Conservation (phyloP, 2,797 vertebrate species). For the Sorex maritimensis region DNA sequence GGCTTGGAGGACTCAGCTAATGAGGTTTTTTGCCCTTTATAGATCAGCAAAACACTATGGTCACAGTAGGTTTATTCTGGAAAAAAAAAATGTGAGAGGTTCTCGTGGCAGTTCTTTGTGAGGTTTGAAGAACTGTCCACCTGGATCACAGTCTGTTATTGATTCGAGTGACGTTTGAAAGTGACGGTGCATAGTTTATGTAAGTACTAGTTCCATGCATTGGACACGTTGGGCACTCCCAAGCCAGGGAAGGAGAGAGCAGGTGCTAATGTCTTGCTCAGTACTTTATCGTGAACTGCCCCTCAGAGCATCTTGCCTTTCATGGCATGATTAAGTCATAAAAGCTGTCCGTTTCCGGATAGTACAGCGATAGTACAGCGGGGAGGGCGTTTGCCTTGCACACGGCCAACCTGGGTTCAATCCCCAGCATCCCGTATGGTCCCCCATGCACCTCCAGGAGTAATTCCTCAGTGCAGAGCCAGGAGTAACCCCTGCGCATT, state of each 20-base stretch:
- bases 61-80: slow-evolving; percentile 24
- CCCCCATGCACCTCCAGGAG: too few relatives aligned
- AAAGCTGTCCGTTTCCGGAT: neutral
- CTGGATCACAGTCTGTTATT: neutral
- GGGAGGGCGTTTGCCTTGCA: too few relatives aligned
- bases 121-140: slow-evolving; percentile 34
- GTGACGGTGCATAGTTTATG: neutral
- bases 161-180: neutral
- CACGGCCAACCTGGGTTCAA: too few relatives aligned
- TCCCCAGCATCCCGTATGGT: too few relatives aligned
- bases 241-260: neutral
- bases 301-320: neutral
- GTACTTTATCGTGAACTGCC: neutral
- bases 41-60: slow-evolving; percentile 2
- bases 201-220: neutral
- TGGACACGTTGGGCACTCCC: neutral
- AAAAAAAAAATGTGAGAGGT: slow-evolving; percentile 31
- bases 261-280: neutral
- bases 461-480: too few relatives aligned
- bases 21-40: neutral
- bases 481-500: too few relatives aligned
- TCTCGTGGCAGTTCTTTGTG: slow-evolving; percentile 1
- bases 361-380: too few relatives aligned
- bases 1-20: neutral
- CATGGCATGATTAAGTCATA: neutral